Evolutionary conservation across 2,113 vertebrate species (phyloP).

Genomic region (Tauraco erythrolophus): DNA sequence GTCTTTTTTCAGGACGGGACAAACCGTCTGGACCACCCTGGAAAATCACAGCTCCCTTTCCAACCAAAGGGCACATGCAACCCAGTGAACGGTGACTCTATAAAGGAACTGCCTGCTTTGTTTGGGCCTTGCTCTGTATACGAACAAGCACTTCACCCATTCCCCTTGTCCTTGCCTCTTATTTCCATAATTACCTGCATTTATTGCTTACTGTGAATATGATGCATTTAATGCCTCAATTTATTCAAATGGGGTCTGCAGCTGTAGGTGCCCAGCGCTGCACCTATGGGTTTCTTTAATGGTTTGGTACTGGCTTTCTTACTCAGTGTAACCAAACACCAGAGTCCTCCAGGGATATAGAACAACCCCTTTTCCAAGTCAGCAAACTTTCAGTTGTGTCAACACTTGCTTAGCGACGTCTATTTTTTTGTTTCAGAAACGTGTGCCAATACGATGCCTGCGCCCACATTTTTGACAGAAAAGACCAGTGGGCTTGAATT

Average conservation of each 20-base stretch:
- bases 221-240: background rate
- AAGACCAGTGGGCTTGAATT: background rate
- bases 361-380: background rate
- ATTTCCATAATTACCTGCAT: constrained; percentile 14
- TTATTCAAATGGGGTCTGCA: background rate
- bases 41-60: background rate
- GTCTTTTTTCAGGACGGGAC: background rate
- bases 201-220: constrained; percentile 12
- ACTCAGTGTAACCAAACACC: background rate
- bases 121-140: background rate
- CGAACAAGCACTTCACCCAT: background rate
- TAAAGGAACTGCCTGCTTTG: background rate
- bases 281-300: background rate
- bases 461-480: background rate
- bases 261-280: background rate
- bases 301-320: background rate
- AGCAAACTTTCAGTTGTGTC: background rate
- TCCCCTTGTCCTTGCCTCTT: background rate
- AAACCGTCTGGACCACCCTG: background rate
- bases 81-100: background rate
- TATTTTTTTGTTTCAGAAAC: background rate
- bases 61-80: background rate
- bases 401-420: background rate
- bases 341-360: background rate
- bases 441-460: rapidly evolving